Conservation (phyloP, 2,113 vertebrate genomes). For the Lycaon pictus region DNA sequence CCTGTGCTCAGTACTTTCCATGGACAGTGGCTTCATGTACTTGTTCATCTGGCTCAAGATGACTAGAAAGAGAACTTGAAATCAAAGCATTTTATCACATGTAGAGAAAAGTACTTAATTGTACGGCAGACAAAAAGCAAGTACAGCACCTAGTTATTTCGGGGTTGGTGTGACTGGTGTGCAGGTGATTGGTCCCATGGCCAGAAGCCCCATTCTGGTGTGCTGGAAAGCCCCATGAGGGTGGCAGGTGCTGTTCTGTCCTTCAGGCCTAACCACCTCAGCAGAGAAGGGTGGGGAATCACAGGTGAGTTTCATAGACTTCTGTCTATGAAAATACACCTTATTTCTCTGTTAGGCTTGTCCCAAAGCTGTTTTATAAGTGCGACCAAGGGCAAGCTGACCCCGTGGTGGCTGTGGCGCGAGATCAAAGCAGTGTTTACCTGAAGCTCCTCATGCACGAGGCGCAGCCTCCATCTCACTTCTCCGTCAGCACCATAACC, state of each 20-base stretch:
- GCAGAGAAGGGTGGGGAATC: no score
- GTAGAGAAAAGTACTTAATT: background rate
- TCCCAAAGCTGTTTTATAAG: slow-evolving; percentile 95
- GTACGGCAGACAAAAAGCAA: background rate
- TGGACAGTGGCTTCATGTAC: no score
- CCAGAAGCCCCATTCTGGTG: fast-evolving
- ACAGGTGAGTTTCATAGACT: background rate
- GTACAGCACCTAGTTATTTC: background rate
- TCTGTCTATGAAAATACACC: background rate
- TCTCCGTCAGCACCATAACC: slow-evolving; percentile 96
- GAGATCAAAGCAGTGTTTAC: slow-evolving; percentile 96
- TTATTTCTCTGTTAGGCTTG: slow-evolving; percentile 87
- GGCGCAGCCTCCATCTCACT: slow-evolving; percentile 94
- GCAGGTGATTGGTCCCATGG: background rate
- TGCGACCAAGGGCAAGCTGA: slow-evolving; percentile 97
- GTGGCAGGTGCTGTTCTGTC: no score
- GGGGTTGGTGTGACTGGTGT: fast-evolving
- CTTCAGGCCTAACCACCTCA: background rate
- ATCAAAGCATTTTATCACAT: background rate
- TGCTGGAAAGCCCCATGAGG: background rate
- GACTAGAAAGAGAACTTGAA: background rate
- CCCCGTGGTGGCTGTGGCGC: slow-evolving; percentile 95
- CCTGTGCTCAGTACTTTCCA: background rate
- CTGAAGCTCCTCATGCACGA: slow-evolving; percentile 98
- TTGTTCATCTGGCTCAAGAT: background rate